phyloP scores from a whole-genome alignment of 2,888 invertebrate genomes.

The Euzetes globulus region DNA sequence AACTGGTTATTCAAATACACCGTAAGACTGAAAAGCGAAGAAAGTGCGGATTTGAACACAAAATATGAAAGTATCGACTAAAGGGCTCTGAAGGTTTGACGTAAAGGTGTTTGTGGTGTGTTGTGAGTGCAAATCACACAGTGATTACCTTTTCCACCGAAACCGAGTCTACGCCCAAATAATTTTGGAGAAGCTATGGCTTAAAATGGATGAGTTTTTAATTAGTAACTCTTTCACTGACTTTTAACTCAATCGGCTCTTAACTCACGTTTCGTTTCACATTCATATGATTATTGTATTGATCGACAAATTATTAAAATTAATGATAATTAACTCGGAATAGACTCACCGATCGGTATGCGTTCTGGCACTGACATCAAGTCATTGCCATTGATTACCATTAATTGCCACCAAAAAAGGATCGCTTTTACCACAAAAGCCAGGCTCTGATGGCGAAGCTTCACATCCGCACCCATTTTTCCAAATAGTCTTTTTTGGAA shows the following conservation, averaged over 20 bases:
- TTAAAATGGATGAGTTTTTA: constrained; percentile 15
- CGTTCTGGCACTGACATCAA: constrained; percentile 23
- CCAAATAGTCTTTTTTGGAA: neutral
- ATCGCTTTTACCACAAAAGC: neutral
- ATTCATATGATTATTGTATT: neutral
- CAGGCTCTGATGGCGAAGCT: neutral
- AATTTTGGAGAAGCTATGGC: neutral
- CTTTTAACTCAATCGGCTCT: neutral
- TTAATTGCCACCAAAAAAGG: constrained; percentile 3
- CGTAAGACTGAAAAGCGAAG: no score
- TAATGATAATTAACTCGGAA: neutral
- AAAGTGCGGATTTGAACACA: neutral
- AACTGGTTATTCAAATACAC: no score
- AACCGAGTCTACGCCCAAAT: constrained; percentile 6
- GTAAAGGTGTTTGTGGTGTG: neutral
- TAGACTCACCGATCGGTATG: constrained; percentile 21
- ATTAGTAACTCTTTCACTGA: neutral
- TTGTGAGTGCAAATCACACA: neutral
- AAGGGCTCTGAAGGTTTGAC: neutral
- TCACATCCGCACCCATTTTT: constrained; percentile 26
- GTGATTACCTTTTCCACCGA: neutral
- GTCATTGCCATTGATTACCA: constrained; percentile 4
- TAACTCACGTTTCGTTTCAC: neutral
- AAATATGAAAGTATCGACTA: neutral
- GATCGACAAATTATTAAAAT: constrained; percentile 19